Base-by-base conservation (phyloP, 2,888 invertebrate species). In the Caenorhabditis becei region DNA sequence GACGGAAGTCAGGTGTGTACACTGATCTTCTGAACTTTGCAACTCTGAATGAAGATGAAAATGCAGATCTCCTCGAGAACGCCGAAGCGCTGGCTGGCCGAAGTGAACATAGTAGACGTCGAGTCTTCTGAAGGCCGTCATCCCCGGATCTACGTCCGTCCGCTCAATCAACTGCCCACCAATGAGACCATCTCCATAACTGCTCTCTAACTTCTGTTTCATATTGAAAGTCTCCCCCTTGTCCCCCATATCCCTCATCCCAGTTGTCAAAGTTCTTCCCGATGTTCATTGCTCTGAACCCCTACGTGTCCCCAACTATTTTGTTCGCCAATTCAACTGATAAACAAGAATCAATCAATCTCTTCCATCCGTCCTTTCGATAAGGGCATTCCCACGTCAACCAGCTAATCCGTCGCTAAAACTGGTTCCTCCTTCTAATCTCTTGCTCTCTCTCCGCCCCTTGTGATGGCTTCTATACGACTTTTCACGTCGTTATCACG, bases 31-130 rank as follows among this genome's bases (percentile, higher is more conserved):
- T 53, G 32, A 56, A 51, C 20, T 49, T 20, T 24, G 16, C 20
- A 56, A 20, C 20, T 58, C 49, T 54, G 10, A 26, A 23, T 79
- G 23, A 67, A 62, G 59, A 49, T 70, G 65, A 65, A 66, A 66
- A 71, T 78, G 47, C 75, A 78, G 82, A 71, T 78, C 26, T 79
- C 79, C 20, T 67, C 59, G 18, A 62, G 80, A 14, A 67, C 80
- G 0, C 69, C 72, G 20, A 70, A 81, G 44, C 78, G 86, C 35
- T 87, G 87, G 83, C 62, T 88, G 23, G 88, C 88, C 26, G 88
- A 88, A 67, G 86, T 88, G 61, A 86, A 88, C 71, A 87, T 88
- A 10, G 84, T 86, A 11, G 83, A 87, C 44, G 62, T 74, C 49
- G 78, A 82, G 47, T 72, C 80, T 20, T 66, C 75, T 18, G 74